A percentile compares a stretch with the other conserved stretches of the same genome.
These are phyloP conservation scores for Phaenicophaeus curvirostris DNA, from an alignment of 2,797 vertebrate genomes.

Conservation along the genomic window DNA sequence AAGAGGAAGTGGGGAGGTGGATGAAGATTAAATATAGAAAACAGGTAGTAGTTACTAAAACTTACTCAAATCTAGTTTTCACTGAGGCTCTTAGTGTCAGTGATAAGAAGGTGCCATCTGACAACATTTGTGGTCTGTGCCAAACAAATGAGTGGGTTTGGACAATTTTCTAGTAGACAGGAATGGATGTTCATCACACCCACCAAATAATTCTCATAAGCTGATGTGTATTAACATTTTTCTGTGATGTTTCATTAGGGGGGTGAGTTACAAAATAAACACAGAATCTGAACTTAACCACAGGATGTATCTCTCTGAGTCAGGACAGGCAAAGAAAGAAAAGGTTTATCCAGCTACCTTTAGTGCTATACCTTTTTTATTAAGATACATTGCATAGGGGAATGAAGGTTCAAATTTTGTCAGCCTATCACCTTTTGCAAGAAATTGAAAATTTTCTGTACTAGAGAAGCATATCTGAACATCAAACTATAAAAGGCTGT, in stretches of 20 bases:
- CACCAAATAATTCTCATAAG: not conserved
- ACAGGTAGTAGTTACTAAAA: not conserved
- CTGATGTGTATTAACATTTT: not conserved
- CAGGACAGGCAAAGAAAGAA: not conserved
- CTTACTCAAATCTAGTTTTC: not conserved
- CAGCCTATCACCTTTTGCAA: not conserved
- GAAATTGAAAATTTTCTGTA: not conserved
- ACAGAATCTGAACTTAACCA: not conserved
- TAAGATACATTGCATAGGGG: not conserved
- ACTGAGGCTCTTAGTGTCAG: not conserved
- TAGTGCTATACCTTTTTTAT: not conserved
- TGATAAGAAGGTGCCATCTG: not conserved
- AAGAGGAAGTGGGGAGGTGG: not conserved
- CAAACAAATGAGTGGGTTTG: not conserved
- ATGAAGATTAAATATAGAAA: conserved; percentile 4
- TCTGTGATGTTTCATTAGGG: not conserved
- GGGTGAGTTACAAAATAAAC: not conserved
- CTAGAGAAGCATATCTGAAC: not conserved
- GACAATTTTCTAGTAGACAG: not conserved
- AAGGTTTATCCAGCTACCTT: not conserved
- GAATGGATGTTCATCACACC: not conserved
- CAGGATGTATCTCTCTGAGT: not conserved
- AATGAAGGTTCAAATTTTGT: not conserved
- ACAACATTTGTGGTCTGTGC: not conserved
- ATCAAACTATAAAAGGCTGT: not conserved